Conservation (phyloP, 2,888 invertebrate species). For the Temnothorax unifasciatus region DNA sequence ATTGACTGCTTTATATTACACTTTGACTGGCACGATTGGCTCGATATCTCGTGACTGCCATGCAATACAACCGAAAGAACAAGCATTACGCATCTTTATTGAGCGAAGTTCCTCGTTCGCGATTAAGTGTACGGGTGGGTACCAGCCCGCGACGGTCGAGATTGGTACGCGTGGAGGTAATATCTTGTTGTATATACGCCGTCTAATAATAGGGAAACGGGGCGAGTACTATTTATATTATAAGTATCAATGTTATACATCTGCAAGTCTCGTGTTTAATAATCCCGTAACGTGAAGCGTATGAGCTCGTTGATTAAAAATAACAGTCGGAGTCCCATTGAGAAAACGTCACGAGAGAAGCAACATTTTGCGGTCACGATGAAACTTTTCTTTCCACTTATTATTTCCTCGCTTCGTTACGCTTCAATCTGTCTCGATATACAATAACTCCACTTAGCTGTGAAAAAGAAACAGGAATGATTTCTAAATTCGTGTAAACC, state of each 20-base stretch:
- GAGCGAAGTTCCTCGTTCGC: background rate
- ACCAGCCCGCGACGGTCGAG: conserved; percentile 35
- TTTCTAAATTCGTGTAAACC: background rate
- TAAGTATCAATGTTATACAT: background rate
- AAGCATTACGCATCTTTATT: conserved; percentile 8
- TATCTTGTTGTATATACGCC: background rate
- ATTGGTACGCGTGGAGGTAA: conserved; percentile 31
- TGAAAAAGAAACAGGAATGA: background rate
- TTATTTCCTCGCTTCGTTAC: background rate
- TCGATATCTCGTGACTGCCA: conserved; percentile 36
- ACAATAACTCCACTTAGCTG: background rate
- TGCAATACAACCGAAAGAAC: conserved; percentile 6
- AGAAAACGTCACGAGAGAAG: background rate
- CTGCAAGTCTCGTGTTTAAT: background rate
- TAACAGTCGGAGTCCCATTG: background rate
- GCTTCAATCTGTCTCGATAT: background rate
- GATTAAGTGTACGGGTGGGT: conserved; percentile 3
- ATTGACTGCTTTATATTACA: background rate
- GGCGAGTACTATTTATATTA: conserved; percentile 4
- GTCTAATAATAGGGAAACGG: background rate
- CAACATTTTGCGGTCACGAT: conserved; percentile 14
- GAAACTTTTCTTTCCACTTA: conserved; percentile 11
- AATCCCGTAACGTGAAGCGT: background rate
- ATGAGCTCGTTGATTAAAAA: conserved; percentile 1
- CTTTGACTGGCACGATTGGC: background rate